A percentile compares a stretch with the other conserved stretches of the same genome.
Evolutionary conservation across 2,113 vertebrate genomes (phyloP).

Genomic region (Sigmodon hispidus): DNA sequence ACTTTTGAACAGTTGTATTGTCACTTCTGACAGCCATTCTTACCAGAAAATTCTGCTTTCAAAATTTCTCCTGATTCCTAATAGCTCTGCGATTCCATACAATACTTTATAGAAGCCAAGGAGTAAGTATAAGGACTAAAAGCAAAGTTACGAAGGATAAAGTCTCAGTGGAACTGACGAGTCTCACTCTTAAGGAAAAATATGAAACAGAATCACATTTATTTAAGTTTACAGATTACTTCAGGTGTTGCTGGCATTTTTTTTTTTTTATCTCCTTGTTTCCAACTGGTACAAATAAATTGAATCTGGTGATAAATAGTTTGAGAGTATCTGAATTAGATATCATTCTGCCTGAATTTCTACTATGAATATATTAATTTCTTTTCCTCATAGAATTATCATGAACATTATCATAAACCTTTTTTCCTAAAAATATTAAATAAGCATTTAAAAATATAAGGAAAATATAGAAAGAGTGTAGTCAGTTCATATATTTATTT

Average conservation of each 20-base stretch:
- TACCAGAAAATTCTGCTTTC: constrained; percentile 24
- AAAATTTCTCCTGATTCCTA: constrained; percentile 57
- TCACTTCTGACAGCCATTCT: constrained; percentile 69
- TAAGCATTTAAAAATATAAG: not conserved
- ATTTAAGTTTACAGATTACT: not conserved
- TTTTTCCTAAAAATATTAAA: not conserved
- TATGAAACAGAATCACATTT: not conserved
- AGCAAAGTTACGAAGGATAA: not conserved
- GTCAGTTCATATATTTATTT: not conserved
- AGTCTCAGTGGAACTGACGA: not conserved
- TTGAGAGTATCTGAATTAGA: not conserved
- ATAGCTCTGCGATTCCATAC: not conserved
- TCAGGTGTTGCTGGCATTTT: not conserved
- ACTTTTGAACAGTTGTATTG: constrained; percentile 60
- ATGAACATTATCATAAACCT: not conserved
- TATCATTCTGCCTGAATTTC: not conserved
- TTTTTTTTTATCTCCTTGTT: not conserved
- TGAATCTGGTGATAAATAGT: not conserved
- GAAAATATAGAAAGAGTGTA: not conserved
- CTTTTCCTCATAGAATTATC: not conserved
- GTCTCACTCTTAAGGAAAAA: not conserved
- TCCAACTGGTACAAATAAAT: not conserved
- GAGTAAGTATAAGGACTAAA: not conserved
- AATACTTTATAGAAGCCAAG: constrained; percentile 6
- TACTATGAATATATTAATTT: not conserved